These are phyloP conservation scores for Lepus europaeus DNA, from an alignment of 2,113 vertebrate species.

Conservation along the genomic window DNA sequence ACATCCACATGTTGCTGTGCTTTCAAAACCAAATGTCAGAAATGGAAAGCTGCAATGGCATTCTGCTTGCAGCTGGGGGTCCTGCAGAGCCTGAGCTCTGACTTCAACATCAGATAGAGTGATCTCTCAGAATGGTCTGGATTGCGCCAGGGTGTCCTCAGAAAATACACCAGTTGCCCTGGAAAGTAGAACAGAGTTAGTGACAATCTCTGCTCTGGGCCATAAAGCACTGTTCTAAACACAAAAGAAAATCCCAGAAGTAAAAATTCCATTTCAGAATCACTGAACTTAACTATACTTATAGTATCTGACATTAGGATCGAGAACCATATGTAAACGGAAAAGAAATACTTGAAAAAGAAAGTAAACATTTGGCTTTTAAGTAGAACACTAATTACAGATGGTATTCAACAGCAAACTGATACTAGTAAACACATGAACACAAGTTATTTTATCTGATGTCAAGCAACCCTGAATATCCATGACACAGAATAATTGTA, in stretches of 20 bases:
- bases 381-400: background rate
- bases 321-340: background rate
- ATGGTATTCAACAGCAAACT: background rate
- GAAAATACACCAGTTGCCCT: background rate
- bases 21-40: slow-evolving; percentile 35
- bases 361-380: background rate
- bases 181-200: background rate
- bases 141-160: background rate
- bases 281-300: background rate
- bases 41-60: background rate
- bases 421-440: background rate
- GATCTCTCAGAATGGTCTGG: background rate
- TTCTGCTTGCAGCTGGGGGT: background rate
- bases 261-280: slow-evolving; percentile 2
- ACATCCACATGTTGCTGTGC: background rate
- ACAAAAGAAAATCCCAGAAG: background rate
- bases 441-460: background rate
- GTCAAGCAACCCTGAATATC: background rate
- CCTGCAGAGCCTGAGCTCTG: background rate
- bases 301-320: background rate
- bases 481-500: background rate
- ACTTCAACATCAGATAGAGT: background rate
- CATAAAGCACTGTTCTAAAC: background rate
- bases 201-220: background rate
- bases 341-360: background rate